Conservation (phyloP, 2,113 vertebrate genomes). For the Eudyptes chrysolophus region DNA sequence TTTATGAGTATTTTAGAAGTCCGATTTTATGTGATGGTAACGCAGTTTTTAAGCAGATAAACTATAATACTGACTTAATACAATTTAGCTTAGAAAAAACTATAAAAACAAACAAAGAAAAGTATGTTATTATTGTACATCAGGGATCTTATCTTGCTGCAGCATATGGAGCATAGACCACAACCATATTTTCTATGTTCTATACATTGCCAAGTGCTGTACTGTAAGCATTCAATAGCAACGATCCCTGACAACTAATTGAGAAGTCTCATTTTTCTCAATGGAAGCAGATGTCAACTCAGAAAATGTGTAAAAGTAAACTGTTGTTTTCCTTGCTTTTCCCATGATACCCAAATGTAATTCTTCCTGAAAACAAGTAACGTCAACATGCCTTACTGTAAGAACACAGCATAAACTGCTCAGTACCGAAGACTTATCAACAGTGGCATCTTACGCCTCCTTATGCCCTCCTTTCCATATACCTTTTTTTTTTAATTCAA, state of each 20-base stretch:
- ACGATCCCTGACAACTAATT: neutral
- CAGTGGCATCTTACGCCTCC: neutral
- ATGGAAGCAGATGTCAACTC: neutral
- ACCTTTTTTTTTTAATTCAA: neutral
- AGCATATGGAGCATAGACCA: neutral
- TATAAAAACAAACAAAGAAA: neutral
- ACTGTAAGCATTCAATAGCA: neutral
- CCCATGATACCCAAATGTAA: neutral
- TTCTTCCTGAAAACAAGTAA: neutral
- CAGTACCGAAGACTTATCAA: neutral
- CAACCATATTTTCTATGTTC: neutral
- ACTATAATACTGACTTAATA: neutral
- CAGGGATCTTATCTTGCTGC: neutral
- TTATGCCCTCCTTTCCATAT: neutral
- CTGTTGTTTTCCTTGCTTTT: neutral
- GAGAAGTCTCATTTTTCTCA: neutral
- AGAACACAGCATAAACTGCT: neutral
- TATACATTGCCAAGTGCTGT: neutral
- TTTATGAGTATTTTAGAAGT: neutral
- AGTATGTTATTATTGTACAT: neutral
- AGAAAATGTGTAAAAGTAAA: neutral
- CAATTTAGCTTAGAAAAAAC: neutral
- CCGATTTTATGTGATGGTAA: neutral
- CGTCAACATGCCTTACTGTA: neutral
- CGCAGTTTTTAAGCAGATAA: neutral